phyloP scores from a whole-genome alignment of 2,888 invertebrate species.

The Exephanes ischioxanthus region DNA sequence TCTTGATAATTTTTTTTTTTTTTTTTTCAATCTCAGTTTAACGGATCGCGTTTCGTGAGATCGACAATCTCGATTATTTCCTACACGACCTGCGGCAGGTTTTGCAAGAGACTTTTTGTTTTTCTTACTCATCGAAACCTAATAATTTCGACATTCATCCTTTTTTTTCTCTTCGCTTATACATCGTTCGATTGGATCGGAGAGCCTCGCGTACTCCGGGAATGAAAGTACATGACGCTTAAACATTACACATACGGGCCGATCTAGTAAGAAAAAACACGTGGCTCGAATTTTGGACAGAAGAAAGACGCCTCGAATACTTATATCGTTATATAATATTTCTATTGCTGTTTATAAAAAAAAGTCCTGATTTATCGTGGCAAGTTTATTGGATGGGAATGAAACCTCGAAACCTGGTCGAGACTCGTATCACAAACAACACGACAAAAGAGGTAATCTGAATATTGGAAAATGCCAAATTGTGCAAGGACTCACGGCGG shows the following conservation, averaged over 20 bases:
- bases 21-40: conserved; percentile 9
- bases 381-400: conserved; percentile 12
- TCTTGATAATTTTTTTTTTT: conserved; percentile 39
- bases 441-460: background rate
- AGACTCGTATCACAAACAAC: background rate
- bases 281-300: conserved; percentile 35
- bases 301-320: conserved; percentile 20
- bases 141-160: conserved; percentile 51
- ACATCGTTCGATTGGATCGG: conserved; percentile 51
- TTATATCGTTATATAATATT: conserved; percentile 19
- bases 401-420: background rate
- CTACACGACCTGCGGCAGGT: conserved; percentile 70
- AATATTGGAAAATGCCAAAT: conserved; percentile 45
- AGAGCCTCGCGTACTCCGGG: conserved; percentile 41
- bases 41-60: conserved; percentile 13
- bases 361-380: conserved; percentile 4
- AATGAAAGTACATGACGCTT: conserved; percentile 56
- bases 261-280: conserved; percentile 10
- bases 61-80: conserved; percentile 38
- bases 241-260: conserved; percentile 45
- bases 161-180: conserved; percentile 44
- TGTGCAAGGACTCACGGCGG: conserved; percentile 51
- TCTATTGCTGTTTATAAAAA: conserved; percentile 6
- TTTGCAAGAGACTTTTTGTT: conserved; percentile 55
- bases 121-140: conserved; percentile 32